Base-by-base conservation (phyloP, 2,113 vertebrate species). In the Takifugu bimaculatus region DNA sequence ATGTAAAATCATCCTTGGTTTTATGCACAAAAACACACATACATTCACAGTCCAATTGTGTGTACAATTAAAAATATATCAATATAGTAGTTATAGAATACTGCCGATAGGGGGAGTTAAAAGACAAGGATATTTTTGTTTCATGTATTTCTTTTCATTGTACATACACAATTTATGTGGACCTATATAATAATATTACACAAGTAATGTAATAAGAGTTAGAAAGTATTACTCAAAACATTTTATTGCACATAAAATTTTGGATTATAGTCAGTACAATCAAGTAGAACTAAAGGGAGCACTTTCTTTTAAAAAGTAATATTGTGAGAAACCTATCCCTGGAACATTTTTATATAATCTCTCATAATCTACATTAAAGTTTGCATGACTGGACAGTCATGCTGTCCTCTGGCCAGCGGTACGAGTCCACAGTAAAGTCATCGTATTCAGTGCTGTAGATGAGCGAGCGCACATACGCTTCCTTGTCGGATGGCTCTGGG, bases 401-500 rank as follows among this genome's bases (percentile, higher is more conserved):
- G 60, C 90, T 91, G 53, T 94, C 89, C 57, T 92, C 81, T 1
- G 97, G 95, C 97, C 96, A 99, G 66, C 84, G 39, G 35, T 96
- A 98, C 10, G 93, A 90, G 74, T 98, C 95, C 25, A 91, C 88
- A 25, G 87, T 72, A 57, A 97, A 93, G 68, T 91, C 87, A 6
- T 92, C 93, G 26, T 99, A 98, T 25, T 95, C 90, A 0, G 92
- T 93, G 44, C 75, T 93, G 54, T 94, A 99, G 73, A 92, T 72
- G 44, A 94, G 91, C 1, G 94, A 93, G 59, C 70, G 80, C 68
- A 99, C 75, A 43, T 94, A 91, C 0, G 87, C 92, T 63, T 93
- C 91, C 63, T 98, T 95, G 89, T 97, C 88, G 48, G 81, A 75
- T 2, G 96, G 96, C 79, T 98, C 93, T 4, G 96, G 96, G 4